phyloP scores from a whole-genome alignment of 2,797 vertebrate genomes.

The Poeciliopsis paucimaculata region DNA sequence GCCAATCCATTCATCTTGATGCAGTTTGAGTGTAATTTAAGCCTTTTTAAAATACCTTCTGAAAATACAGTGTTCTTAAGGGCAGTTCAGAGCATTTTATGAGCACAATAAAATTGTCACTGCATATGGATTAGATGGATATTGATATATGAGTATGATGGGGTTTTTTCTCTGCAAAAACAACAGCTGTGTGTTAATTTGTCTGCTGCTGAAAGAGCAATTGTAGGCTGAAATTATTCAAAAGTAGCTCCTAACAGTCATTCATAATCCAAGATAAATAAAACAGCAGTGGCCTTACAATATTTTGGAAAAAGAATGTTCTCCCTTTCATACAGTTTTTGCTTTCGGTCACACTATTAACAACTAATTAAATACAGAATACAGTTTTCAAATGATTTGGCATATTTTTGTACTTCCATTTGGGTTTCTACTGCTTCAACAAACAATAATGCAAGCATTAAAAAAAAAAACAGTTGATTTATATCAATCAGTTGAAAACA shows the following conservation, averaged over 20 bases:
- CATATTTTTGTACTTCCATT: no score
- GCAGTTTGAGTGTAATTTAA: conserved; percentile 90
- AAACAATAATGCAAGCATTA: no score
- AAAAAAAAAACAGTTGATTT: no score
- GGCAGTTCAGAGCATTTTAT: conserved; percentile 92
- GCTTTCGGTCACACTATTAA: not conserved
- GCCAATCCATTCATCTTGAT: conserved; percentile 89
- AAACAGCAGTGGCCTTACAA: conserved; percentile 8
- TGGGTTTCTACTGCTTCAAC: no score
- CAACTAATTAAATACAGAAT: not conserved
- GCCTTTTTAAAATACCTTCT: conserved; percentile 86
- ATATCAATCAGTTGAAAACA: no score
- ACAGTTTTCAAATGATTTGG: not conserved
- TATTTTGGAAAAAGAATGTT: not conserved
- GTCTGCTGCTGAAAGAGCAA: conserved; percentile 56
- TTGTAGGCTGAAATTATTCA: conserved; percentile 36
- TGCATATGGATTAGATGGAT: conserved; percentile 86
- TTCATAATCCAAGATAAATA: conserved; percentile 31
- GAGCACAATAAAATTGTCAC: conserved; percentile 92
- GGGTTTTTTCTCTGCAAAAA: conserved; percentile 61
- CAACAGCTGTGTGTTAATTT: conserved; percentile 59
- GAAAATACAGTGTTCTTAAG: conserved; percentile 89
- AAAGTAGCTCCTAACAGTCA: conserved; percentile 13
- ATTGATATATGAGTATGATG: conserved; percentile 67
- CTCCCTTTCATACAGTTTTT: not conserved